These are phyloP conservation scores for Eclectus roratus DNA, from an alignment of 2,113 vertebrate genomes.

Conservation along the genomic window DNA sequence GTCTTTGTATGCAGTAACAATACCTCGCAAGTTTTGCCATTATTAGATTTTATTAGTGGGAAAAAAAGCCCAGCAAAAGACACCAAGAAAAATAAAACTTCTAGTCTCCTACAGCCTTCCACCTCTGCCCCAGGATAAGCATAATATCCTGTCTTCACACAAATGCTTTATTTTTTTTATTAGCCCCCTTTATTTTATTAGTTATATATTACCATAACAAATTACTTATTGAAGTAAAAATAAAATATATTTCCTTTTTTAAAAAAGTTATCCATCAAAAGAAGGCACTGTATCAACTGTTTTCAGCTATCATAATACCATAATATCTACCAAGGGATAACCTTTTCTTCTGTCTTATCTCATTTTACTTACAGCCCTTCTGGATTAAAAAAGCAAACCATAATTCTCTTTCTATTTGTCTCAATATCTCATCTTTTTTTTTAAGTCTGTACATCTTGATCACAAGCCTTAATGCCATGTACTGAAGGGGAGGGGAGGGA, in stretches of 20 bases:
- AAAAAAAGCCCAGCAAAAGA: too few species aligned
- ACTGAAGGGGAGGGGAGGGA: too few species aligned
- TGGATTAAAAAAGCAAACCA: neutral
- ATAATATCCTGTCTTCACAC: neutral
- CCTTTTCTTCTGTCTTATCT: rapidly evolving
- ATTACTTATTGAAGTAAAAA: neutral
- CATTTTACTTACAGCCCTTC: neutral
- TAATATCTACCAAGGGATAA: neutral
- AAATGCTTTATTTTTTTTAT: neutral
- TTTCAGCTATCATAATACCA: neutral
- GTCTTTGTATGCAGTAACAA: neutral
- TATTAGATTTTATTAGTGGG: neutral
- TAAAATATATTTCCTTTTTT: neutral
- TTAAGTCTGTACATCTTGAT: neutral
- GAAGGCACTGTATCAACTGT: neutral
- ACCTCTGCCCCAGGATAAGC: neutral
- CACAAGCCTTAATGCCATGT: neutral
- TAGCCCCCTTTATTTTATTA: neutral
- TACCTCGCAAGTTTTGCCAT: neutral
- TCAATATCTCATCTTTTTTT: neutral
- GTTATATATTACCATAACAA: neutral
- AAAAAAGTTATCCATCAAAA: neutral
- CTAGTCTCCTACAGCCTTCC: neutral
- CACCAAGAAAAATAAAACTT: neutral
- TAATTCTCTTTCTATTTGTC: neutral